Conservation (phyloP, 2,797 vertebrate species). For the Myoxocephalus aenaeus region DNA sequence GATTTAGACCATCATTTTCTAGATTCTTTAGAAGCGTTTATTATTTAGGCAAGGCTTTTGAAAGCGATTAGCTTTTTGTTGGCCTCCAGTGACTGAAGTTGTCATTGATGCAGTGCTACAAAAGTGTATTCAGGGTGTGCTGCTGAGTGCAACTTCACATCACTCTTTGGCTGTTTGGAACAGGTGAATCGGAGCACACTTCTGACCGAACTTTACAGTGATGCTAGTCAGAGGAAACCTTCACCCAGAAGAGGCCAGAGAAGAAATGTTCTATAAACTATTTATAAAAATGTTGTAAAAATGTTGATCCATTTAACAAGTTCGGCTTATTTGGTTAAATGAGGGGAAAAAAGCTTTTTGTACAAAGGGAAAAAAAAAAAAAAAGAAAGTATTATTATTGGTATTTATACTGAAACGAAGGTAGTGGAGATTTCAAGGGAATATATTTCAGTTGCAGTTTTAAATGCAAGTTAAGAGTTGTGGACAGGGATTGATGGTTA, state of each 20-base stretch:
- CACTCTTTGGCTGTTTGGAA: conserved; percentile 6
- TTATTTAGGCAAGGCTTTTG: not conserved
- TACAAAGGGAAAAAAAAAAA: not conserved
- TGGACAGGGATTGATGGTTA: not conserved
- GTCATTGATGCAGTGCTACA: not conserved
- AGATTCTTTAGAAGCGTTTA: not conserved
- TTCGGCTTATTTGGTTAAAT: not conserved
- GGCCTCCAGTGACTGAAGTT: not conserved
- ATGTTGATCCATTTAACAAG: not conserved
- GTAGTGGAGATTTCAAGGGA: not conserved
- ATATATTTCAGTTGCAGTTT: not conserved
- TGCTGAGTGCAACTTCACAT: not conserved
- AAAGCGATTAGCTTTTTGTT: not conserved
- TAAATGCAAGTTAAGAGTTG: not conserved
- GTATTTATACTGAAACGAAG: not conserved
- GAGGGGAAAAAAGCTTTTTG: not conserved
- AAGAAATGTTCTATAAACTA: not conserved
- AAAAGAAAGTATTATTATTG: not conserved
- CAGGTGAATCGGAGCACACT: not conserved
- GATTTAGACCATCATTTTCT: not conserved
- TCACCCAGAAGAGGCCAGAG: not conserved
- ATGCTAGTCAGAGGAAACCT: not conserved
- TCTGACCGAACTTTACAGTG: not conserved
- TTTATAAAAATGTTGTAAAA: not conserved
- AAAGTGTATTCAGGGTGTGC: not conserved